phyloP scores from a whole-genome alignment of 2,888 invertebrate genomes.

The Spodoptera picta region DNA sequence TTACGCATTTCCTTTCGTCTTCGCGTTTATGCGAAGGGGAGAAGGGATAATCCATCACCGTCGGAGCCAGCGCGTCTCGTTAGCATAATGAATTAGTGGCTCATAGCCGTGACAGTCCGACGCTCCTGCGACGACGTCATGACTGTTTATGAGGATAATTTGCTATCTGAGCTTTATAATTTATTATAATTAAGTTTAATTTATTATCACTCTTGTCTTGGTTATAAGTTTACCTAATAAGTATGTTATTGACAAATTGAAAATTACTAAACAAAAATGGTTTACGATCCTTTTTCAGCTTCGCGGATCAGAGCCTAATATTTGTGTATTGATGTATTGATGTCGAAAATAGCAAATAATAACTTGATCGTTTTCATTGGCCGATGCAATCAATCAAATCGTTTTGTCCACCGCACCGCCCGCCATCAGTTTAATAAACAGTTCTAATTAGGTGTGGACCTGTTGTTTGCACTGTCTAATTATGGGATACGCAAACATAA shows the following conservation, averaged over 20 bases:
- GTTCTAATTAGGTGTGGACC: slow-evolving; percentile 8
- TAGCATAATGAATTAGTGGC: slow-evolving; percentile 86
- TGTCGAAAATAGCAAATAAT: no score
- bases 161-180: slow-evolving; percentile 33
- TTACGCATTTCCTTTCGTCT: slow-evolving; percentile 65
- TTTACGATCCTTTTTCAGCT: no score
- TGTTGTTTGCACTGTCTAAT: slow-evolving; percentile 21
- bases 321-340: no score
- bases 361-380: no score
- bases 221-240: no score
- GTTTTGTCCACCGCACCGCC: slow-evolving; percentile 1
- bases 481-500: slow-evolving; percentile 33
- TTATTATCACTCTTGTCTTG: neutral
- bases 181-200: slow-evolving; percentile 21
- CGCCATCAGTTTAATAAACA: slow-evolving; percentile 19
- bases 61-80: slow-evolving; percentile 81
- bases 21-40: slow-evolving; percentile 64
- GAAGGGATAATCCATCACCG: slow-evolving; percentile 82
- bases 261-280: no score
- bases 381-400: slow-evolving; percentile 1
- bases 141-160: slow-evolving; percentile 47
- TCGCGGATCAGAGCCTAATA: no score
- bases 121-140: slow-evolving; percentile 35
- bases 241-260: no score
- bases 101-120: slow-evolving; percentile 54